These are phyloP conservation scores for Tiliacea citrago DNA, from an alignment of 2,888 invertebrate genomes.

Conservation along the genomic window DNA sequence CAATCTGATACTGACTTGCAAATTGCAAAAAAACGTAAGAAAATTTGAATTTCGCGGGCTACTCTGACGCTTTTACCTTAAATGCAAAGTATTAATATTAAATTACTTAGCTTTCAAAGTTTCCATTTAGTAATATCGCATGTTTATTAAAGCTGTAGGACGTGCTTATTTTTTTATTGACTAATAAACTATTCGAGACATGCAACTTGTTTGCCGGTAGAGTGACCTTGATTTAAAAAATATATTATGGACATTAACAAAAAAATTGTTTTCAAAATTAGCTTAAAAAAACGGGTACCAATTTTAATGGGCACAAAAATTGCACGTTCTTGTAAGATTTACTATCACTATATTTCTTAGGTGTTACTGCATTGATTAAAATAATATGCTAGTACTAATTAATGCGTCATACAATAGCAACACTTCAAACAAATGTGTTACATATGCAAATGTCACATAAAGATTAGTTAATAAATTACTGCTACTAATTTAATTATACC, in stretches of 20 bases:
- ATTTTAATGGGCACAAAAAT: background rate
- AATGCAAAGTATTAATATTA: background rate
- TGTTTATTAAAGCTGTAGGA: background rate
- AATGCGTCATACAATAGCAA: slow-evolving; percentile 1
- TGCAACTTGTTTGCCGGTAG: slow-evolving; percentile 17
- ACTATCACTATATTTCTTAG: background rate
- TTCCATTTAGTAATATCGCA: slow-evolving; percentile 3
- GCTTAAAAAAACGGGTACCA: too few relatives aligned
- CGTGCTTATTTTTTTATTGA: slow-evolving; percentile 6
- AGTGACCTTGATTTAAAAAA: slow-evolving; percentile 18
- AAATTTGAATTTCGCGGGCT: too few relatives aligned
- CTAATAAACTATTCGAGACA: background rate
- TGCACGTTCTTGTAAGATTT: slow-evolving; percentile 1
- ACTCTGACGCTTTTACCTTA: too few relatives aligned
- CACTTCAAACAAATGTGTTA: background rate
- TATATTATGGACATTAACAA: background rate
- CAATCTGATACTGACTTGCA: too few relatives aligned
- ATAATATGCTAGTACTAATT: slow-evolving; percentile 5
- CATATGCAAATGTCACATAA: slow-evolving; percentile 9
- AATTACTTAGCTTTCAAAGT: background rate
- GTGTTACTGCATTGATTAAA: slow-evolving; percentile 15
- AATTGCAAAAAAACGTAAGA: too few relatives aligned
- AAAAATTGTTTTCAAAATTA: too few relatives aligned
- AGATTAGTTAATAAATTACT: slow-evolving; percentile 10
- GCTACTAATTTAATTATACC: background rate